phyloP scores from a whole-genome alignment of 2,797 vertebrate species.

The Lagocephalus sceleratus region DNA sequence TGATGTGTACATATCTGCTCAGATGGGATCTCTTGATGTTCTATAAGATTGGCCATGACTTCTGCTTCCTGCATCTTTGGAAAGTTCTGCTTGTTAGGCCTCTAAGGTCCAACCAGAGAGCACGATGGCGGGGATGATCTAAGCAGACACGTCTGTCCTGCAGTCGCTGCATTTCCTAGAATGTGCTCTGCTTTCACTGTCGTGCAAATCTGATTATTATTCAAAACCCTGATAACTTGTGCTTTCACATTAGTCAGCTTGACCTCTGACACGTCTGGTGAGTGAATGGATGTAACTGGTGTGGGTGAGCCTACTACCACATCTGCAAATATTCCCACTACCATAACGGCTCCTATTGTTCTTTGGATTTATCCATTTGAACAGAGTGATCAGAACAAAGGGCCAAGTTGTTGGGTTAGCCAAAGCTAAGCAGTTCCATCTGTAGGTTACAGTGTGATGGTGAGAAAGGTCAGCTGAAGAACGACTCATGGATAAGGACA shows the following conservation, averaged over 20 bases:
- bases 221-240: constrained; percentile 66
- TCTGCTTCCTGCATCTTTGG: constrained; percentile 63
- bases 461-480: constrained; percentile 4
- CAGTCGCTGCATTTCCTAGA: constrained; percentile 60
- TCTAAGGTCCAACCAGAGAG: constrained; percentile 45
- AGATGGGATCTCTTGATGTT: too few species aligned
- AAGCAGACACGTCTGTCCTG: constrained; percentile 40
- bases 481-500: too few species aligned
- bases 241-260: constrained; percentile 58
- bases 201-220: constrained; percentile 61
- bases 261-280: constrained; percentile 34
- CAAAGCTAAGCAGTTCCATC: constrained; percentile 4
- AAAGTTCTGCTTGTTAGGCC: constrained; percentile 58
- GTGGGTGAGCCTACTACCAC: constrained; percentile 7
- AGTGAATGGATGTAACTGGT: constrained; percentile 27
- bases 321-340: constrained; percentile 11
- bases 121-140: constrained; percentile 61
- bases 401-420: not conserved
- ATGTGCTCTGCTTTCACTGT: constrained; percentile 37
- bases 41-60: constrained; percentile 35
- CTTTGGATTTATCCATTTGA: constrained; percentile 10
- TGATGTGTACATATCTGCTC: constrained; percentile 54
- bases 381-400: not conserved
- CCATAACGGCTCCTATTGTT: constrained; percentile 7
- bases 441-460: constrained; percentile 26